Evolutionary conservation across 2,888 invertebrate genomes (phyloP).

Genomic region (Mimas tiliae): DNA sequence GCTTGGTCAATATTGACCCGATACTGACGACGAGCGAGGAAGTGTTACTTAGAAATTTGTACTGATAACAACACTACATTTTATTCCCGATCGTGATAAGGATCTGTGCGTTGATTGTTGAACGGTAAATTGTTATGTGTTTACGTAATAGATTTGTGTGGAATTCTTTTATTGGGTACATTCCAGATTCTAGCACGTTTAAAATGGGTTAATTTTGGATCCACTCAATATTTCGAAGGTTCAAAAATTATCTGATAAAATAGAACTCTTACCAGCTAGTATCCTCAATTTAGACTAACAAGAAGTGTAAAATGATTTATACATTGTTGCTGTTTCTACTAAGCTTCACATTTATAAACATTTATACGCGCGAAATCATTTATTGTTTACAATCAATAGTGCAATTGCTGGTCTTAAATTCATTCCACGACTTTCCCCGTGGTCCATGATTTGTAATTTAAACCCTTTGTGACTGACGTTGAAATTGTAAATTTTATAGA

Average conservation of each 20-base stretch:
- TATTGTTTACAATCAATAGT: conserved; percentile 15
- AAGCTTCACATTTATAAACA: conserved; percentile 52
- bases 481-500: conserved; percentile 64
- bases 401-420: conserved; percentile 45
- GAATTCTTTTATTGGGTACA: background rate
- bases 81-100: conserved; percentile 25
- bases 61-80: conserved; percentile 66
- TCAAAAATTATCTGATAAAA: too few species aligned
- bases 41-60: conserved; percentile 77
- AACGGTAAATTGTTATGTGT: conserved; percentile 39
- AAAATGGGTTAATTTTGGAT: too few species aligned
- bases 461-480: conserved; percentile 61
- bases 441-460: conserved; percentile 62
- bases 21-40: conserved; percentile 65
- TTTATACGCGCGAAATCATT: conserved; percentile 51
- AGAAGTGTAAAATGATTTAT: background rate
- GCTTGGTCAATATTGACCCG: conserved; percentile 75
- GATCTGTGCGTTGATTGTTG: conserved; percentile 35
- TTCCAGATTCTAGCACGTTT: background rate
- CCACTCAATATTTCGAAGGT: too few species aligned
- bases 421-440: conserved; percentile 59
- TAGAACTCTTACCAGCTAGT: too few species aligned
- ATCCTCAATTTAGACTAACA: too few species aligned
- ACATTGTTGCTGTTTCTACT: background rate
- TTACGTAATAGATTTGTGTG: background rate